These are phyloP conservation scores for Bagarius yarrelli DNA, from an alignment of 2,113 vertebrate genomes.

Conservation along the genomic window DNA sequence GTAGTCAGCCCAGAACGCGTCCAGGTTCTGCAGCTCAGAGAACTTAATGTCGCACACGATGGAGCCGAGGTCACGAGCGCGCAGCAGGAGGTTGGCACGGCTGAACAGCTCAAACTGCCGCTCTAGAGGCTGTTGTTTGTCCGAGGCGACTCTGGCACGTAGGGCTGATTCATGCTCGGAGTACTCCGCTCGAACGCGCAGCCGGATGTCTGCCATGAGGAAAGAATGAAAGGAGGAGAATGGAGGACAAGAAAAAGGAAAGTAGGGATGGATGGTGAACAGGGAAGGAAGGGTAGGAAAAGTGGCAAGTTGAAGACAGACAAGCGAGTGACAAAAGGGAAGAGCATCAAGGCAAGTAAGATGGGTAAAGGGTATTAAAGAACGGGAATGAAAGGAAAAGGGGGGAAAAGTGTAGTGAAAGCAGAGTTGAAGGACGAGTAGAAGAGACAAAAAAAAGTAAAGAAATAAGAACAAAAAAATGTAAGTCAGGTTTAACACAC, in stretches of 20 bases:
- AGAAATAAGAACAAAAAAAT: constrained; percentile 7
- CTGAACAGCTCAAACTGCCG: constrained; percentile 86
- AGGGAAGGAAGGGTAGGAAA: neutral
- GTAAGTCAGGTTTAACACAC: constrained; percentile 6
- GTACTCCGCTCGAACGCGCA: constrained; percentile 86
- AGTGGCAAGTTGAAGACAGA: constrained; percentile 16
- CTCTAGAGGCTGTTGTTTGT: constrained; percentile 81
- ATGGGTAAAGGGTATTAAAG: neutral
- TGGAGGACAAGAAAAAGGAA: constrained; percentile 14
- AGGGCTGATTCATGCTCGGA: constrained; percentile 82
- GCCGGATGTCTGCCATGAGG: constrained; percentile 77
- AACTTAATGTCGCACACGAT: constrained; percentile 92
- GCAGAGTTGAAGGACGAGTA: neutral
- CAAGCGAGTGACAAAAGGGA: neutral
- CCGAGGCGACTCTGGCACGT: constrained; percentile 78
- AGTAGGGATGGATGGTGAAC: neutral
- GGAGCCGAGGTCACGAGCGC: constrained; percentile 83
- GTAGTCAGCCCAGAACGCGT: constrained; percentile 91
- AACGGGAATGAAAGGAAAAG: neutral
- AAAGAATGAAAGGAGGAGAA: constrained; percentile 25
- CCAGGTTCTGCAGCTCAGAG: constrained; percentile 85
- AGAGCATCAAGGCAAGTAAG: neutral
- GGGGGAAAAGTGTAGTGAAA: neutral
- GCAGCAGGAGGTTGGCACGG: constrained; percentile 81
- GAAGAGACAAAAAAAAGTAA: neutral